Base-by-base conservation (phyloP, 2,113 vertebrate species). In the Notothenia coriiceps region DNA sequence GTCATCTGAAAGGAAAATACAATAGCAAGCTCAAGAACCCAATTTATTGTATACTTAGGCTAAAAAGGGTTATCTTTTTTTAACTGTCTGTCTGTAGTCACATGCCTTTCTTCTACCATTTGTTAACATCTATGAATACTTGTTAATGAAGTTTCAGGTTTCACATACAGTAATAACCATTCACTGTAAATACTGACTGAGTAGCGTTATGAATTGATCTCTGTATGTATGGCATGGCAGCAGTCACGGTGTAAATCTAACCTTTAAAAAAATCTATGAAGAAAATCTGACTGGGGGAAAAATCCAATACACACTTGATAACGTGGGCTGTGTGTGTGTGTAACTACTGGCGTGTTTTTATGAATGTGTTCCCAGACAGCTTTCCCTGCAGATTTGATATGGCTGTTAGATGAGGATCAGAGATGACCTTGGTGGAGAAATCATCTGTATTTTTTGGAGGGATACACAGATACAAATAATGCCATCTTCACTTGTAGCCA, bases 231-330 rank as follows among this genome's bases (percentile, higher is more conserved):
- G 2, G 18, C 64, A 74, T 25, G 3, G 65, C 12, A 59, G 64
- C 50, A 63, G 40, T 73, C 33, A 55, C 54, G 10, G 29, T 22
- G 20, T 67, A 56, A 85, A 77, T 78, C 29, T 74, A 60, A 76
- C 71, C 79, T 85, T 83, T 87, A 49, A 77, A 80, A 57, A 83
- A 83, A 81, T 79, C 77, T 25, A 82, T 87, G 46, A 61, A 68
- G 40, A 60, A 67, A 63, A 18, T 65, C 70, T 50, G 66, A 81
- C 60, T 14, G 2, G 6, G 14, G 40, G 50, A 70, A 25, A 57
- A 61, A 74, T 71, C 67, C 44, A 77, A 54, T 74, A 14, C 51
- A 68, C 29, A 59, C 49, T 33, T 35, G 14, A 7, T 22, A 6
- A 25, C 11, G 20, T 2, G 33, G 55, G 43, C 25, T 25, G 25